phyloP scores from a whole-genome alignment of 2,113 vertebrate species.

The Ageneiosus marmoratus region DNA sequence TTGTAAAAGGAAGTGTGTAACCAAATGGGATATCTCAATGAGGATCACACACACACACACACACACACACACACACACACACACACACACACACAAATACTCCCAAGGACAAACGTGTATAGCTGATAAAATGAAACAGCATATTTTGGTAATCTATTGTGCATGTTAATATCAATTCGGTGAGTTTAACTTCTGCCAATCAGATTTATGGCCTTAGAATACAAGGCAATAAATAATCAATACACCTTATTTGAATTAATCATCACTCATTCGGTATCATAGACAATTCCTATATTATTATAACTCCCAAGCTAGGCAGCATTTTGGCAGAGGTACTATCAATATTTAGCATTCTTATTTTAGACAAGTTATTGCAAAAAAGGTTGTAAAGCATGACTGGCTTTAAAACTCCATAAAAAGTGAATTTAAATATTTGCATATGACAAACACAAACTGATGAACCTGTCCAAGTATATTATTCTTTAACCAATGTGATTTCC shows the following conservation, averaged over 20 bases:
- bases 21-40: conserved; percentile 31
- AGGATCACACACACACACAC: neutral
- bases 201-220: neutral
- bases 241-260: neutral
- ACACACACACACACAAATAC: neutral
- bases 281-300: neutral
- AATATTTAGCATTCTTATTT: neutral
- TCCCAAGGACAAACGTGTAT: neutral
- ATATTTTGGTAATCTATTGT: neutral
- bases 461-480: neutral
- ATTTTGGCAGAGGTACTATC: neutral
- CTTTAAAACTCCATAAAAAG: neutral
- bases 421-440: neutral
- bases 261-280: neutral
- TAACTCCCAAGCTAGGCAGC: neutral
- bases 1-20: conserved; percentile 34
- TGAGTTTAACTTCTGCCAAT: neutral
- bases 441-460: neutral
- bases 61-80: neutral
- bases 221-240: neutral
- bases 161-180: neutral
- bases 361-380: neutral
- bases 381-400: neutral
- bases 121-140: neutral
- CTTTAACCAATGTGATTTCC: neutral